Evolutionary conservation across 2,113 vertebrate genomes (phyloP), one percentile per base, ranked within the genome.

Genomic region (Antigone vipio): DNA sequence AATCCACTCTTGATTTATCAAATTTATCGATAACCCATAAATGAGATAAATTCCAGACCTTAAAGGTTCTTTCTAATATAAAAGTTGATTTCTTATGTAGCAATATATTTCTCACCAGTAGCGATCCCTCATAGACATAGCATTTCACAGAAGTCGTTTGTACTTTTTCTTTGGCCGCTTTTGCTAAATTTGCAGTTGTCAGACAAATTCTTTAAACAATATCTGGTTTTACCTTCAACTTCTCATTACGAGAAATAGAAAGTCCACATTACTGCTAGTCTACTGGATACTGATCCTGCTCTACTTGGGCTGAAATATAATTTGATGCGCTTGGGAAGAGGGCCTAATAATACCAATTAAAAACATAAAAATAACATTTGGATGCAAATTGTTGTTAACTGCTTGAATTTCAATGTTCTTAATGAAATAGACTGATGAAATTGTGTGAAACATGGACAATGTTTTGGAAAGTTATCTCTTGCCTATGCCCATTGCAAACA

Each of bases 21-120:
- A 50, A 30, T 35, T 92, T 71, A 89, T 95, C 76, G 95, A 93
- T 94, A 95, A 94, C 55, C 71, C 26, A 93, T 93, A 75, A 92
- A 78, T 84, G 9, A 95, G 45, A 79, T 35, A 50, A 42, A 93
- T 74, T 40, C 11, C 26, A 40, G 35, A 80, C 4, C 14, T 85
- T 44, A 21, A 21, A 84, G 13, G 4, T 55, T 88, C 42, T 78
- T 86, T 92, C 79, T 81, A 81, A 38, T 58, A 66, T 5, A 21
- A 84, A 67, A 92, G 47, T 35, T 78, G 30, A 76, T 79, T 92
- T 84, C 55, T 63, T 52, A 69, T 60, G 29, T 63, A 40, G 45
- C 32, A 8, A 64, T 87, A 93, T 92, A 69, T 63, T 72, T 50
- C 71, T 47, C 7, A 47, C 3, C 1, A 3, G 55, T 64, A 88